Base-by-base conservation (phyloP, 2,888 invertebrate species). In the Cryptophagus acutangulus region DNA sequence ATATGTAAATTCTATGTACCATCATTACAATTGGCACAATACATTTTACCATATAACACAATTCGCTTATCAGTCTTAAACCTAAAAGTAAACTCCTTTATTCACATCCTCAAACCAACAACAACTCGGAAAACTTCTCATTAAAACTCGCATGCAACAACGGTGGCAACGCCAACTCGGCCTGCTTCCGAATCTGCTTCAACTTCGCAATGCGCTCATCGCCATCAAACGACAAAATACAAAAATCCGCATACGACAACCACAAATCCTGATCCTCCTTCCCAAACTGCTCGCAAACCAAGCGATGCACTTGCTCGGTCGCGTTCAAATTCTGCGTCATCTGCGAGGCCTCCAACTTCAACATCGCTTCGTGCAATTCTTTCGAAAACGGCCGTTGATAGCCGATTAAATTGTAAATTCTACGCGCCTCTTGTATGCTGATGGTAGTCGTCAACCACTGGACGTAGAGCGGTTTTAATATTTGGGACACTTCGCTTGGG, bases 221-320 rank as follows among this genome's bases (percentile, higher is more conserved):
- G 0, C 75, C 67, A 46, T 78, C 76, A 2, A 82, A 82, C 49
- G 73, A 66, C 49, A 75, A 72, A 40, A 75, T 73, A 71, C 87
- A 87, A 66, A 87, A 84, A 40, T 73, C 70, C 33, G 87, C 77
- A 55, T 79, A 84, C 51, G 84, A 76, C 51, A 83, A 71, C 88
- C 88, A 89, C n/a, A 87, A 70, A 44, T 79, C 76, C 4, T 76
- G 69, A 60, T 77, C 74, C 2, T 69, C 71, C 52, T 72, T 72
- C 0, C 87, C 87, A 65, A 84, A 84, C 48, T 82, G 79, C 39
- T 74, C 69, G 8, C 76, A 72, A 20, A 79, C 74, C 49, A 76
- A 73, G 59, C 82, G 79, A 61, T 77, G 77, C 51, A 76, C 80
- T 59, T 74, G 72, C 33, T 79, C 74, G 48, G 77, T 72, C 42